These are phyloP conservation scores for Apteryx owenii DNA, from an alignment of 2,113 vertebrate genomes.

Conservation along the genomic window DNA sequence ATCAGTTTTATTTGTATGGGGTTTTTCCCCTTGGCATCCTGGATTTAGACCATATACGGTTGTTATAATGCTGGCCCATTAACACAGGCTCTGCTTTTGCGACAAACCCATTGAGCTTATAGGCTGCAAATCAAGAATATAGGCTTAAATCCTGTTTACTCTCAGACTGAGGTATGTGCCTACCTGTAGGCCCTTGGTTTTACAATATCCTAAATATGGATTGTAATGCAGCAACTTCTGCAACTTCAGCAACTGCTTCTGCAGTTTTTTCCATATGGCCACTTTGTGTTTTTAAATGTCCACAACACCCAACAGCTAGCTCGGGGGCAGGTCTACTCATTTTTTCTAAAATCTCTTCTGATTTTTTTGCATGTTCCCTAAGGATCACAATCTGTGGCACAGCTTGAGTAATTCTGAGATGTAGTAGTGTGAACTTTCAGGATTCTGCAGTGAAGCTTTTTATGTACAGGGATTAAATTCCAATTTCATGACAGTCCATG, in stretches of 20 bases:
- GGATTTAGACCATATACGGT: background rate
- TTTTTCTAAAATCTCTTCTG: background rate
- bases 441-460: background rate
- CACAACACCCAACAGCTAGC: background rate
- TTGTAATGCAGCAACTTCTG: rapidly evolving
- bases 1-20: background rate
- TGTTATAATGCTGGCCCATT: background rate
- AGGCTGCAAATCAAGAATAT: background rate
- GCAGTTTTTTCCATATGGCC: background rate
- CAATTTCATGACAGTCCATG: background rate
- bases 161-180: background rate
- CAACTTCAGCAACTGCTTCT: background rate
- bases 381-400: background rate
- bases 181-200: background rate
- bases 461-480: background rate
- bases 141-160: background rate
- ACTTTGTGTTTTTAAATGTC: background rate
- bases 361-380: background rate
- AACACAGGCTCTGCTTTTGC: background rate
- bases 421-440: background rate
- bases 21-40: background rate
- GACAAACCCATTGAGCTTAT: background rate
- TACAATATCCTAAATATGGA: background rate
- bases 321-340: background rate
- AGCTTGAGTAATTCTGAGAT: background rate